Conservation (phyloP, 2,888 invertebrate genomes). For the Phengaris alcon region DNA sequence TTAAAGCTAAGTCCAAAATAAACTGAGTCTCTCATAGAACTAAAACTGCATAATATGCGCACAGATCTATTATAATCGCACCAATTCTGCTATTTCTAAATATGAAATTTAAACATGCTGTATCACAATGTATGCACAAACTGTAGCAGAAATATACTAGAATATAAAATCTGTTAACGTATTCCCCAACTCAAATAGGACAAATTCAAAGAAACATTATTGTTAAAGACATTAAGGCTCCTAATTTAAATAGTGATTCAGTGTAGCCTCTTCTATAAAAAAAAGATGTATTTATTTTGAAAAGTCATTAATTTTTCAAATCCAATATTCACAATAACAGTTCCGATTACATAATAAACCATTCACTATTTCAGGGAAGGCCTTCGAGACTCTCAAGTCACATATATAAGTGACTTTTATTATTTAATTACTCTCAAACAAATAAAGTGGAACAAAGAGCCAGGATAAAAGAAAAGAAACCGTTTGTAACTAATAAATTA, state of each 20-base stretch:
- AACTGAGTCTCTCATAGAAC: not conserved
- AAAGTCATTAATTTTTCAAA: not conserved
- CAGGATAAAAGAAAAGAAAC: constrained; percentile 9
- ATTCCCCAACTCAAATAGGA: no score
- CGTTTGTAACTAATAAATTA: constrained; percentile 14
- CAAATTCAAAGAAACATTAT: no score
- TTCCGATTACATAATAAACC: not conserved
- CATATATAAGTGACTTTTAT: constrained; percentile 10
- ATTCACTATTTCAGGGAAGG: not conserved
- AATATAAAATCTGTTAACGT: not conserved
- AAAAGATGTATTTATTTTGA: no score
- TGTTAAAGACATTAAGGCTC: no score
- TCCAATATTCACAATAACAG: not conserved
- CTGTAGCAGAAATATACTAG: not conserved
- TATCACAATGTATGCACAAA: no score
- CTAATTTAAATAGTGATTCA: no score
- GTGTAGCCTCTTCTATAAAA: no score
- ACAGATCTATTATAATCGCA: constrained; percentile 1
- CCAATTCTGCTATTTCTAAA: not conserved
- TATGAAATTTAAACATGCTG: constrained; percentile 12
- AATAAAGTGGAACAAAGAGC: constrained; percentile 8
- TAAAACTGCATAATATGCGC: constrained; percentile 15
- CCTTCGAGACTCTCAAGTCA: not conserved
- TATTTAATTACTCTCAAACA: constrained; percentile 13
- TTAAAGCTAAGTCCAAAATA: not conserved